These are phyloP conservation scores for Marasmarcha lunaedactyla DNA, from an alignment of 2,888 invertebrate species.

Conservation along the genomic window DNA sequence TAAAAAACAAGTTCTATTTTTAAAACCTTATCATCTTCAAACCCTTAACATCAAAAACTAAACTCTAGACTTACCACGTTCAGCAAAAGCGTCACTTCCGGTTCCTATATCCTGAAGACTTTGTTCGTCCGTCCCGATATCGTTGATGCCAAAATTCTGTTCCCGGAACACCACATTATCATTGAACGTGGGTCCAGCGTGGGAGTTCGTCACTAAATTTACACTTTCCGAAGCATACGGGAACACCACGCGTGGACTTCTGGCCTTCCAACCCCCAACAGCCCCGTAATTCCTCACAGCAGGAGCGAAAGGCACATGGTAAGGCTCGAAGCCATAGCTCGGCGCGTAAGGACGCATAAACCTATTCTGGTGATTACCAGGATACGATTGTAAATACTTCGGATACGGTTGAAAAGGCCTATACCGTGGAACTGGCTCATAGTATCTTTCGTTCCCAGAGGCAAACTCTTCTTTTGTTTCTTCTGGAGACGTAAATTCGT, in stretches of 20 bases:
- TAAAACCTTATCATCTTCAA: too few relatives aligned
- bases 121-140: constrained; percentile 69
- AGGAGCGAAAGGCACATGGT: constrained; percentile 49
- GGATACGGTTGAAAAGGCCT: constrained; percentile 24
- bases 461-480: constrained; percentile 24
- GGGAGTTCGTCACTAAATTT: constrained; percentile 54
- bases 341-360: constrained; percentile 51
- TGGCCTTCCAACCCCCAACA: constrained; percentile 48
- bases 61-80: constrained; percentile 78
- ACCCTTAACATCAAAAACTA: too few relatives aligned
- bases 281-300: constrained; percentile 35
- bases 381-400: constrained; percentile 14
- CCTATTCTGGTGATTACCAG: constrained; percentile 44
- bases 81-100: constrained; percentile 67
- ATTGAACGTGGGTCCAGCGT: constrained; percentile 39
- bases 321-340: constrained; percentile 32
- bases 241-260: constrained; percentile 60
- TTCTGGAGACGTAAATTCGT: constrained; percentile 52
- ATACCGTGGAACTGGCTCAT: constrained; percentile 38
- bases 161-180: constrained; percentile 70
- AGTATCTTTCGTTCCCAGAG: constrained; percentile 50
- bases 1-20: too few relatives aligned
- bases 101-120: constrained; percentile 74
- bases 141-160: constrained; percentile 71
- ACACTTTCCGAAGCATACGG: constrained; percentile 50